These are phyloP conservation scores for Myotis brandtii DNA, from an alignment of 2,113 vertebrate genomes.

Conservation along the genomic window DNA sequence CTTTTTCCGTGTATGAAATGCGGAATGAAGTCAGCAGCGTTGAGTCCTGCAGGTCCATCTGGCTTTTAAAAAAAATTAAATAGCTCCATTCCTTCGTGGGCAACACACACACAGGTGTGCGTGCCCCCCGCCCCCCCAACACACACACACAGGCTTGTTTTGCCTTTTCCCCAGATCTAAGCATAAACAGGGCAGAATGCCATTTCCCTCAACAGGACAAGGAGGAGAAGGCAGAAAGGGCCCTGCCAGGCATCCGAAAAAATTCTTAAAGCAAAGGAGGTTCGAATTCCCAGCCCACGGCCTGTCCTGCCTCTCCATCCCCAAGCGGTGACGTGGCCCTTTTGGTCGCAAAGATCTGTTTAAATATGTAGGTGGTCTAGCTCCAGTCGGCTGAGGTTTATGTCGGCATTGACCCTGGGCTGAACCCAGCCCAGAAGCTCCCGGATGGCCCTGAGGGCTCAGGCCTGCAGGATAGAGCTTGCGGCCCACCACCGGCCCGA, in stretches of 20 bases:
- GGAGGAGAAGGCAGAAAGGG: background rate
- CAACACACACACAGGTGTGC: background rate
- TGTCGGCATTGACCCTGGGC: slow-evolving; percentile 84
- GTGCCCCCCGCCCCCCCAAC: too few relatives aligned
- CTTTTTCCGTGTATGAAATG: slow-evolving; percentile 56
- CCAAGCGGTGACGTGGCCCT: background rate
- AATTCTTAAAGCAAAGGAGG: slow-evolving; percentile 45
- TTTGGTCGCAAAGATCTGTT: slow-evolving; percentile 75
- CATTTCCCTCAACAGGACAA: slow-evolving; percentile 25
- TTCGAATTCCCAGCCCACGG: slow-evolving; percentile 36
- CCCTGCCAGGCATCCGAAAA: background rate
- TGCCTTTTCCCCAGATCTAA: slow-evolving; percentile 18
- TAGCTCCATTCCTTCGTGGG: background rate
- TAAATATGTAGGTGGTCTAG: slow-evolving; percentile 83
- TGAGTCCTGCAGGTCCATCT: background rate
- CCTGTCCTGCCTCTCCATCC: background rate
- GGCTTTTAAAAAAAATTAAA: slow-evolving; percentile 39
- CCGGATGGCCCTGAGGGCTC: slow-evolving; percentile 56
- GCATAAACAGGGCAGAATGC: background rate
- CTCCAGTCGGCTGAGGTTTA: slow-evolving; percentile 81
- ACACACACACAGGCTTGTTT: background rate
- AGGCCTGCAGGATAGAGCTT: slow-evolving; percentile 70
- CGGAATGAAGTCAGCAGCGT: background rate
- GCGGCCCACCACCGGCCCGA: slow-evolving; percentile 48
- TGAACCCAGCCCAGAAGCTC: slow-evolving; percentile 85